Evolutionary conservation across 2,888 invertebrate genomes (phyloP), one percentile per base, ranked within the genome.

Genomic region (Anorthoa munda): DNA sequence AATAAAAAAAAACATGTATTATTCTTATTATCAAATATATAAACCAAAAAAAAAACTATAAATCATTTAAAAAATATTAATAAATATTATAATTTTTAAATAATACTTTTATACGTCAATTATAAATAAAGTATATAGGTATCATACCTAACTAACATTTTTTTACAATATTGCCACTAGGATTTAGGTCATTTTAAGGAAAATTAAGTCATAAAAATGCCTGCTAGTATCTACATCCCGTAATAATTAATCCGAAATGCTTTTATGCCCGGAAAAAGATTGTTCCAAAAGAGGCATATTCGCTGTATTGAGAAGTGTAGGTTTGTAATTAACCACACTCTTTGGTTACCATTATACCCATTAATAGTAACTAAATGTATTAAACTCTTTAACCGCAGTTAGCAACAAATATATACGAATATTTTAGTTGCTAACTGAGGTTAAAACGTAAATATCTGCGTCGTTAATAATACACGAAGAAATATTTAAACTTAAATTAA

Each of bases 361-460:
- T 17, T 46, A 17, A 2, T 9, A 18, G 0, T 53, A 45, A 11
- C 7, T 39, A 45, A 2, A 50, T 64, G 15, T 23, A 45, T 26
- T 21, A 74, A 66, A 66, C 45, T n/a, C 4, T 55, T 26, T 56
- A 15, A 76, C 50, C 66, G 2, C 45, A 66, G 39, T 39, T 39
- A 9, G 9, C 9, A n/a, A 15, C 26, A 50, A n/a, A 11, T 11
- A n/a, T 13, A n/a, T n/a, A 53, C 15, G 18, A 31, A 73, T 5
- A 12, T 15, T 11, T 39, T 39, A 4, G 39, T 31, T 31, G 31
- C 31, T 31, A 31, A 31, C 31, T 31, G 31, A 5, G 31, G 31
- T 39, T 15, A 18, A n/a, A 13, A 46, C 15, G n/a, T 60, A 18
- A 48, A 15, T 39, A 39, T 12, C 18, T 31, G 12, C n/a, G 3